Base-by-base conservation (phyloP, 2,797 vertebrate species). In the Pteronotus mesoamericanus region DNA sequence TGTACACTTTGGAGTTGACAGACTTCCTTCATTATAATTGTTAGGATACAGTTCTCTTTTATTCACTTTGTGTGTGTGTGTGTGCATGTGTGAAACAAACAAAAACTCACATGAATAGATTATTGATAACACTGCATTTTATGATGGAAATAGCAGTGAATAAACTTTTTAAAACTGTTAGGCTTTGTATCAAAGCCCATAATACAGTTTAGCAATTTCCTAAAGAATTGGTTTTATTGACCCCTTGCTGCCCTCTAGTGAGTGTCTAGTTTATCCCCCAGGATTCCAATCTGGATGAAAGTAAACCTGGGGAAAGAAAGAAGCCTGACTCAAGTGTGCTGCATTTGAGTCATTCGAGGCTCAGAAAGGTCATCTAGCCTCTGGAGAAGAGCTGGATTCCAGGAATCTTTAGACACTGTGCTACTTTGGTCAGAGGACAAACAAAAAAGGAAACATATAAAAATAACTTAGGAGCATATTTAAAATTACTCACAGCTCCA, bases 181-280 rank as follows among this genome's bases (percentile, higher is more conserved):
- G 21, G 18, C 2, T 26, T 44, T 91, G 87, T 46, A 53, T 11
- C 19, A 64, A 53, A 72, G 2, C 32, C 57, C 3, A 11, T 14
- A 90, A 68, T 34, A 22, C 1, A 80, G n/a, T 48, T 14, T 34
- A 87, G 59, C 22, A 72, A 90, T 5, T 86, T 18, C 5, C 68
- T 53, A 9, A 85, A 93, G 44, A 84, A 26, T 18, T 86, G 64
- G 64, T 95, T 95, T 69, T 51, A 68, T 19, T 96, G 92, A 66
- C 96, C 39, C 89, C 84, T 91, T 97, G 94, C 97, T 96, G 96
- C 97, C 95, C 97, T 96, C 97, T 97, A 96, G 97, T 87, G 97
- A 94, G 37, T 16, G n/a, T 74, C 80, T 87, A 66, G 21, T 32
- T 21, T 48, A 96, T 89, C 55, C 92, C 93, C 72, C n/a, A 14